phyloP scores from a whole-genome alignment of 2,113 vertebrate species.

The Merops nubicus region DNA sequence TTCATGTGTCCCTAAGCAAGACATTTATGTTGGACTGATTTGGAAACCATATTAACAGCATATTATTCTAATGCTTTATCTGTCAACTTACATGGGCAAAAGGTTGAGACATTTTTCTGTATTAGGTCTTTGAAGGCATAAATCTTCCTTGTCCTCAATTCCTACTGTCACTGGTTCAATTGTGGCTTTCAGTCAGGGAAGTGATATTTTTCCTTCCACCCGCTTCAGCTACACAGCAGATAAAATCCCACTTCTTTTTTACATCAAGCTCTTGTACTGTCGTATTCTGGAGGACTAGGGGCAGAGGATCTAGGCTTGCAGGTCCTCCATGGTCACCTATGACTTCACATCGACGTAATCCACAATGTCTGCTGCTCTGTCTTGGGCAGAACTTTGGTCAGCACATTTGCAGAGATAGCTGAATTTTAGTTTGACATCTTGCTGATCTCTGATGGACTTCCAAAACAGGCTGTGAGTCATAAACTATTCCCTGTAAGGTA shows the following conservation, averaged over 20 bases:
- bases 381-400: conserved; percentile 38
- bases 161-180: background rate
- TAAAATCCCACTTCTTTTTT: conserved; percentile 14
- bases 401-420: background rate
- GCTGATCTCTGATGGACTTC: conserved; percentile 3
- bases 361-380: background rate
- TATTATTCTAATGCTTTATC: background rate
- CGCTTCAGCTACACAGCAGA: background rate
- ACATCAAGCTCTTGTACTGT: background rate
- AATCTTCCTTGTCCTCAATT: background rate
- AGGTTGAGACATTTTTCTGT: background rate
- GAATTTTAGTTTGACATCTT: conserved; percentile 26
- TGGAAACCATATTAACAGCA: background rate
- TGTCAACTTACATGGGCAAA: background rate
- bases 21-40: background rate
- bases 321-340: background rate
- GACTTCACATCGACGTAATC: background rate
- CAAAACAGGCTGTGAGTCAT: conserved; percentile 2
- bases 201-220: conserved; percentile 15
- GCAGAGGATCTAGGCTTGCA: background rate
- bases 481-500: conserved; percentile 26
- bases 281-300: background rate
- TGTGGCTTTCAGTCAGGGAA: background rate
- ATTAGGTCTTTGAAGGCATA: background rate
- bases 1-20: background rate